Base-by-base conservation (phyloP, 2,888 invertebrate species). In the Sialis fuliginosa region DNA sequence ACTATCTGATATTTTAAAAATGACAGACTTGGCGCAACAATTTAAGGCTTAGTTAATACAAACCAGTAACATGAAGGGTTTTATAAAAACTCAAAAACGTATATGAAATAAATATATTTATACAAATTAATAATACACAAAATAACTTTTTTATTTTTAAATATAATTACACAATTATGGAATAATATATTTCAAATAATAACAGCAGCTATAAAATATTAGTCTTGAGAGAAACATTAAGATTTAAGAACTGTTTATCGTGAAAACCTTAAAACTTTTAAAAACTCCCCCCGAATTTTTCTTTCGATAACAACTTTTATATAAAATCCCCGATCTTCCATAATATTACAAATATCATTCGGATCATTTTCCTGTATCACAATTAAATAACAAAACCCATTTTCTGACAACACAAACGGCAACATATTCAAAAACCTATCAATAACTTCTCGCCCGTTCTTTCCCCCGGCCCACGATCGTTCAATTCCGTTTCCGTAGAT, bases 331-430 rank as follows among this genome's bases (percentile, higher is more conserved):
- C 72, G 58, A 30, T 58, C 54, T 44, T 60, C 53, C 67, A 91
- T 74, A 42, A 74, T 65, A 41, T 67, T 56, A 47, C 75, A 67
- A 45, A 93, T 79, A 59, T 81, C 78, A 37, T 73, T 62, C 35
- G 86, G 82, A 62, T 85, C 76, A 70, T 98, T 98, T 62, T 93
- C 90, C 65, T 85, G 81, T 51, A 96, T 76, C 31, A 88, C 72
- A 44, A 97, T 70, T 53, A 97, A 69, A 64, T 96, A 98, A 64
- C 93, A 86, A 3, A 83, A 69, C 10, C 96, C 95, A 44, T 67
- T 60, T 1, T 67, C 57, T n/a, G 85, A 77, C 49, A 97, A 67
- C 50, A 89, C 72, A 52, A 72, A 62, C 53, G 80, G 73, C 60
- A 93, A 70, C 55, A 70, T 64, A 43, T 73, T 64, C 48, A 97